Evolutionary conservation across 2,113 vertebrate species (phyloP).

Genomic region (Ariopsis seemanni): DNA sequence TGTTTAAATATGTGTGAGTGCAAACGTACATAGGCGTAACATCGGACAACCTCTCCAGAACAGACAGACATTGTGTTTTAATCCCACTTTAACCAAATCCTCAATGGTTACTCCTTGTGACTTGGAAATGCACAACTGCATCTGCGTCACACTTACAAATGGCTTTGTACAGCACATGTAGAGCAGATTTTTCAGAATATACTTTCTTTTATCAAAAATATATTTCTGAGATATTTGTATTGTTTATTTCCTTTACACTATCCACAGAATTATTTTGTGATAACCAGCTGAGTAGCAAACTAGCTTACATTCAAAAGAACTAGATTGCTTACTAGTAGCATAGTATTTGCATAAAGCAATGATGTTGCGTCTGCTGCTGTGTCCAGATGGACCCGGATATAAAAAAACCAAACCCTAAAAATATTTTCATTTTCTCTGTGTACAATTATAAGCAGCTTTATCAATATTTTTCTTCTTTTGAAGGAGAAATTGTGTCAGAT

Average conservation of each 20-base stretch:
- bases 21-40: background rate
- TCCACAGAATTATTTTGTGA: background rate
- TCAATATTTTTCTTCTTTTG: background rate
- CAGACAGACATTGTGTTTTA: background rate
- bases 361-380: background rate
- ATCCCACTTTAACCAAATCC: slow-evolving; percentile 13
- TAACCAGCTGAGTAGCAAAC: background rate
- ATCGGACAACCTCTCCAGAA: background rate
- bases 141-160: background rate
- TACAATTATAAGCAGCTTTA: background rate
- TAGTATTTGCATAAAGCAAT: background rate
- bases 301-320: background rate
- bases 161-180: background rate
- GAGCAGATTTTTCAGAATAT: background rate
- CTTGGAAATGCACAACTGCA: background rate
- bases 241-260: background rate
- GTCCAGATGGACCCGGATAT: background rate
- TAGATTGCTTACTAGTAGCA: background rate
- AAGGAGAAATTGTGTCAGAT: background rate
- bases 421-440: background rate
- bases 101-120: background rate
- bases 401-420: background rate
- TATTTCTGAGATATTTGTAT: background rate
- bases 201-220: background rate
- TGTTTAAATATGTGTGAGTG: slow-evolving; percentile 17